phyloP scores from a whole-genome alignment of 1,140 invertebrate genomes.

The Aphelenchoides fujianensis region DNA sequence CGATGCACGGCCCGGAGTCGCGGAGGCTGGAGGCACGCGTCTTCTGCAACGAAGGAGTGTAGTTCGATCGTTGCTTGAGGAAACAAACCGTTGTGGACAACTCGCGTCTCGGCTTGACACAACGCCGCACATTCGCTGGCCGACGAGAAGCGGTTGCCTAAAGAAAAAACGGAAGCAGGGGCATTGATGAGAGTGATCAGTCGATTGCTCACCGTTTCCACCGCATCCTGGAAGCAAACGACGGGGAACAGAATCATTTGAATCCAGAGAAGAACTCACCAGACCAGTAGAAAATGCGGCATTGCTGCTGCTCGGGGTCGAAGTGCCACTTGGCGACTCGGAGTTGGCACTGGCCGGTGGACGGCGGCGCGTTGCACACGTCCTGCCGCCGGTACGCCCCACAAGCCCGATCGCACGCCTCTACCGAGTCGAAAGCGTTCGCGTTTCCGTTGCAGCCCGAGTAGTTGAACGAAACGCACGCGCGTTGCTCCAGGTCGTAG shows the following conservation, averaged over 20 bases:
- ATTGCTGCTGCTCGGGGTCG: slow-evolving; percentile 38
- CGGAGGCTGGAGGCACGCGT: slow-evolving; percentile 39
- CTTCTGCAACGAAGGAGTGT: too few relatives aligned
- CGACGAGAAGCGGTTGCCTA: slow-evolving; percentile 56
- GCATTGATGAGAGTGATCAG: too few relatives aligned
- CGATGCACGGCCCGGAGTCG: slow-evolving; percentile 56
- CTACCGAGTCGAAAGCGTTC: slow-evolving; percentile 55
- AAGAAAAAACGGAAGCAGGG: too few relatives aligned
- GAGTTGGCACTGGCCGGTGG: slow-evolving; percentile 72
- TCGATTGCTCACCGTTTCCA: too few relatives aligned
- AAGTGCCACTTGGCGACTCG: slow-evolving; percentile 51
- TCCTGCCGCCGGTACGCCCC: slow-evolving; percentile 59
- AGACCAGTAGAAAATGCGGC: slow-evolving; percentile 55
- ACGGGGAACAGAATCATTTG: too few relatives aligned
- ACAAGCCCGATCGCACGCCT: slow-evolving; percentile 57
- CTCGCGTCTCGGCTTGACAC: slow-evolving; percentile 44
- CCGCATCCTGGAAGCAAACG: too few relatives aligned
- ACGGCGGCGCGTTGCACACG: slow-evolving; percentile 74
- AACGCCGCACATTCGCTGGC: slow-evolving; percentile 55
- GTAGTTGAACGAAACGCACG: slow-evolving; percentile 56
- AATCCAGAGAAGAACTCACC: too few relatives aligned
- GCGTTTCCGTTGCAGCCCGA: slow-evolving; percentile 54
- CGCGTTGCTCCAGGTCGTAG: slow-evolving; percentile 44
- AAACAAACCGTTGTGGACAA: slow-evolving; percentile 17
- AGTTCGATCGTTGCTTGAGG: too few relatives aligned